Base-by-base conservation (phyloP, 1,140 invertebrate genomes). In the Sesamia nonagrioides region DNA sequence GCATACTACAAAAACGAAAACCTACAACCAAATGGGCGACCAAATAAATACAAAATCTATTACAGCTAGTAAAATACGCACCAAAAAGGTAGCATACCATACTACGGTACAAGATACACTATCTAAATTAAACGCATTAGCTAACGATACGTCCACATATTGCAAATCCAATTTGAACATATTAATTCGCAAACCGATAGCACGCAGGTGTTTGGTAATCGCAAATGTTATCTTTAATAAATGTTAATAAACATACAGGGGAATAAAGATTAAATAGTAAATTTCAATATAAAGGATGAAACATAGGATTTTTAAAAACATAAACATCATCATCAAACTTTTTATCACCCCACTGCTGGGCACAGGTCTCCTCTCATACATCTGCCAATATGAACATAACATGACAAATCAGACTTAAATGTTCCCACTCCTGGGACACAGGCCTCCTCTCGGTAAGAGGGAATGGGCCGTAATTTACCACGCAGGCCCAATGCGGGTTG, bases 141-240 rank as follows among this genome's bases (percentile, higher is more conserved):
- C 15, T 8, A 50, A 69, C 42, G 66, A 50, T 15, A 21, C 18
- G 21, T 50, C 13, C 18, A 27, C 45, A 33, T 48, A 45, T 3
- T 27, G 61, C 37, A 69, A 69, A 69, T 68, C 15, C 40, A 52
- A 69, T 71, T 52, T 71, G 27, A 71, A 4, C 27, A 54, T 17
- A 52, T 71, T 71, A 71, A 54, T 71, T 71, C 68, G 37, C 33
- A 35, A 15, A n/a, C 48, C 35, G 68, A 71, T 71, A 71, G 48
- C 15, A 9, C 18, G 48, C 42, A 52, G 50, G 50, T 54, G 68
- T 71, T 71, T 54, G 48, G 54, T 71, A 54, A 35, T 52, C 48
- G 33, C 17, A 52, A 52, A 71, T 13, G 6, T 37, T 71, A 71
- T 71, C 50, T 27, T 40, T 48, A 37, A 6, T 45, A 45, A 42